Evolutionary conservation across 1,140 invertebrate species (phyloP).

Genomic region (Trypoxylus dichotomus): DNA sequence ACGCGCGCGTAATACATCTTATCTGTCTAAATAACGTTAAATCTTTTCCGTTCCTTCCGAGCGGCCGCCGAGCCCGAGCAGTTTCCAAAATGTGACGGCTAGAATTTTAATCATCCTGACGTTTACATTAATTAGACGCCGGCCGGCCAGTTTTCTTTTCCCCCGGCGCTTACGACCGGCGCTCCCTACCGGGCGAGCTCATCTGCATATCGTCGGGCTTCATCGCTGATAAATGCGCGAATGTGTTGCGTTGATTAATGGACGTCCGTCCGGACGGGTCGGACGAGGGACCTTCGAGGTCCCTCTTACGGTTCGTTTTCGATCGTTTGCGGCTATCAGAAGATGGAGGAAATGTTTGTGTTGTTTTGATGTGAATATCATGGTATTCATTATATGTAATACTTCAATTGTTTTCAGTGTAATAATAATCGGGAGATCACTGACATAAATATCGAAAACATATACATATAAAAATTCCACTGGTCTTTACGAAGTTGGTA

Average conservation of each 20-base stretch:
- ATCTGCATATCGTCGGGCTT: not conserved
- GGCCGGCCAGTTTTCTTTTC: not conserved
- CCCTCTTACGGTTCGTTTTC: not conserved
- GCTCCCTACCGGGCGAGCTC: not conserved
- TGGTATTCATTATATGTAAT: too few species aligned
- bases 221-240: slow-evolving; percentile 1
- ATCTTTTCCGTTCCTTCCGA: not conserved
- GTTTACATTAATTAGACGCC: not conserved
- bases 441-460: too few species aligned
- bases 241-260: slow-evolving; percentile 2
- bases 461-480: too few species aligned
- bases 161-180: not conserved
- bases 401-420: too few species aligned
- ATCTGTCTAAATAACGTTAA: not conserved
- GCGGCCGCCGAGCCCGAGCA: too few species aligned
- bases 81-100: not conserved
- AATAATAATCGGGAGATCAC: too few species aligned
- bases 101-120: not conserved
- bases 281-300: not conserved
- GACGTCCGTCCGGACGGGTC: not conserved
- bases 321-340: not conserved
- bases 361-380: too few species aligned
- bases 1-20: too few species aligned
- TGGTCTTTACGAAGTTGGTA: too few species aligned
- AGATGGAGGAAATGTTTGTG: not conserved